phyloP scores from a whole-genome alignment of 1,140 invertebrate genomes.

The Pogonomyrmex barbatus region DNA sequence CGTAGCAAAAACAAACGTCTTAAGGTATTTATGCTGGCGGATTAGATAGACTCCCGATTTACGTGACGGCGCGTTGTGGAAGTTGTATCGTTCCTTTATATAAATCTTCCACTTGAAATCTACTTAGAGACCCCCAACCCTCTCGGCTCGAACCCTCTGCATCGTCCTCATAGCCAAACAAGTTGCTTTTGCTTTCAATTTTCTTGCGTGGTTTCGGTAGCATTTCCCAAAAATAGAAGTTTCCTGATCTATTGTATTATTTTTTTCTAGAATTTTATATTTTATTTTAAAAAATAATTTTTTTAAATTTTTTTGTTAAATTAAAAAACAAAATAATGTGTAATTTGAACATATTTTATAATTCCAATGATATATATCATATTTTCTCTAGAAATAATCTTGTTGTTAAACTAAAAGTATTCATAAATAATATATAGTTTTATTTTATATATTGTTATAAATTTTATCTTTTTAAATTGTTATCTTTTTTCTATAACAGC shows the following conservation, averaged over 20 bases:
- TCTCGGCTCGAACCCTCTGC: slow-evolving; percentile 66
- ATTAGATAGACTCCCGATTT: slow-evolving; percentile 67
- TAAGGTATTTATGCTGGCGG: slow-evolving; percentile 12
- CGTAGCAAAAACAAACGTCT: slow-evolving; percentile 40
- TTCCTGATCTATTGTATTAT: neutral
- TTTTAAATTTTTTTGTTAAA: neutral
- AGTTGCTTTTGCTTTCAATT: slow-evolving; percentile 69
- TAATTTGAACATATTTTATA: neutral
- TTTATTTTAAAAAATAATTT: neutral
- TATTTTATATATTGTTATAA: neutral
- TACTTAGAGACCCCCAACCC: slow-evolving; percentile 76
- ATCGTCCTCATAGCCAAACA: slow-evolving; percentile 69
- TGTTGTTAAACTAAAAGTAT: neutral
- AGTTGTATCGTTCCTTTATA: slow-evolving; percentile 73
- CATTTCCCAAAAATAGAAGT: slow-evolving; percentile 60
- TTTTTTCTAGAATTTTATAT: neutral
- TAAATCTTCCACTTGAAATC: slow-evolving; percentile 81
- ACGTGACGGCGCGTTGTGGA: slow-evolving; percentile 39
- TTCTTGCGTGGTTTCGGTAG: slow-evolving; percentile 24
- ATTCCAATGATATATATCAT: neutral
- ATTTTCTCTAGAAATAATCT: neutral
- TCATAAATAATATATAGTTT: neutral
- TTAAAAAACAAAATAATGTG: neutral
- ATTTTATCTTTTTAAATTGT: neutral
- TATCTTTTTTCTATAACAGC: neutral